Percentiles rank a stretch among this genome's conserved stretches.
Evolutionary conservation across 1,140 invertebrate species (phyloP).

Genomic region (Nasonia giraulti): DNA sequence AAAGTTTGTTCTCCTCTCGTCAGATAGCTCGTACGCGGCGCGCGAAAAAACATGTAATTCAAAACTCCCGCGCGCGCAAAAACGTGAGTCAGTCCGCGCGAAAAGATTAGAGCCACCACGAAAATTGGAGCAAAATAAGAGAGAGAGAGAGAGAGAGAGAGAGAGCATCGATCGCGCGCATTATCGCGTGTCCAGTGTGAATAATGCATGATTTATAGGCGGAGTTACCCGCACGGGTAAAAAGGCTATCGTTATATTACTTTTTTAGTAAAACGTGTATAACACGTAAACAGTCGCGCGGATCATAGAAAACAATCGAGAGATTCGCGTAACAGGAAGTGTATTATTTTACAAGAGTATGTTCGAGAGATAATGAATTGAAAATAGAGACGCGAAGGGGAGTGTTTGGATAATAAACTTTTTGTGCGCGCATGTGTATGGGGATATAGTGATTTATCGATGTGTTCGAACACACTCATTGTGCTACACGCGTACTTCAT

Average conservation of each 20-base stretch:
- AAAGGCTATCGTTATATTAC: constrained; percentile 36
- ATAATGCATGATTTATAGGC: constrained; percentile 27
- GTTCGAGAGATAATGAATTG: neutral
- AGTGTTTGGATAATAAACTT: neutral
- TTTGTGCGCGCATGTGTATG: neutral
- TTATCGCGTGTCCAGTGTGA: constrained; percentile 17
- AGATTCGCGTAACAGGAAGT: no score
- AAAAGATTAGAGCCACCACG: constrained; percentile 35
- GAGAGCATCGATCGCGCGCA: constrained; percentile 37
- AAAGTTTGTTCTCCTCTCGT: neutral
- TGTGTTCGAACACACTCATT: neutral
- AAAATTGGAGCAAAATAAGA: constrained; percentile 34
- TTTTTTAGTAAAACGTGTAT: no score
- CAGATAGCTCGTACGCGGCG: no score
- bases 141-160: neutral
- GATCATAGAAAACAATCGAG: constrained; percentile 2
- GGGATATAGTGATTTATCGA: neutral
- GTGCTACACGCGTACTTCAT: neutral
- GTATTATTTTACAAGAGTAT: no score
- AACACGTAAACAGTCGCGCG: no score
- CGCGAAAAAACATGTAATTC: neutral
- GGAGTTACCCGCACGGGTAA: constrained; percentile 38
- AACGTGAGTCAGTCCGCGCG: constrained; percentile 12
- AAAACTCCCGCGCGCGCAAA: neutral
- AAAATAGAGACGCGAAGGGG: neutral